Evolutionary conservation across 2,888 invertebrate genomes (phyloP), one percentile per base, ranked within the genome.

Genomic region (Polydrusus pterygomalis): DNA sequence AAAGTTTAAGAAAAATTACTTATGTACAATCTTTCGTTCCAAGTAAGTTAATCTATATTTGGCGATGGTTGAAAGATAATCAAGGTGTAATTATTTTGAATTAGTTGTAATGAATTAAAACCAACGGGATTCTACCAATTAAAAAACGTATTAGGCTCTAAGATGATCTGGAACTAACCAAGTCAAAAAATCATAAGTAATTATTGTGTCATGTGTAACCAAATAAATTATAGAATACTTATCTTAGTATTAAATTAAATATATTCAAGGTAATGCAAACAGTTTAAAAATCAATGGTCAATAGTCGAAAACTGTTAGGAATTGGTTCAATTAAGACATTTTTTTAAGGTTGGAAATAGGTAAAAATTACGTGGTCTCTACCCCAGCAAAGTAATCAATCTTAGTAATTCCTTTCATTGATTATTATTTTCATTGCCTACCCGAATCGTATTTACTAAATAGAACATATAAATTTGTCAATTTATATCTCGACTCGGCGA

Each of bases 131-230:
- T 25, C 18, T 3, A 49, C 30, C 65, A 25, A 34, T 49, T 65
- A 49, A 49, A 65, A 65, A 65, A 49, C 65, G 45, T 65, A 65
- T 65, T 65, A 56, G 15, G 56, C 56, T 56, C 34, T 15, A 34
- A 56, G 34, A 34, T 60, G 45, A 60, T 47, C 34, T 56, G 43
- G 38, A 65, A 60, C 49, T 69, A 30, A 56, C 38, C 70, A 47
- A 62, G 60, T 70, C 62, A 60, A 58, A 60, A 60, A 70, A 58
- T 70, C 60, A 70, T 70, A 43, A 64, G 45, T 72, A 64, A 65
- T 72, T 56, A 72, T 56, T 72, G 63, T 72, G 71, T 72, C 71
- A 72, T 64, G 64, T 72, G 71, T 64, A 72, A 65, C 51, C 18
- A 63, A 72, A 72, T 72, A 72, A 38, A 20, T 64, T 64, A 62